Evolutionary conservation across 2,797 vertebrate genomes (phyloP).

Genomic region (Typhlichthys eigenmanni): DNA sequence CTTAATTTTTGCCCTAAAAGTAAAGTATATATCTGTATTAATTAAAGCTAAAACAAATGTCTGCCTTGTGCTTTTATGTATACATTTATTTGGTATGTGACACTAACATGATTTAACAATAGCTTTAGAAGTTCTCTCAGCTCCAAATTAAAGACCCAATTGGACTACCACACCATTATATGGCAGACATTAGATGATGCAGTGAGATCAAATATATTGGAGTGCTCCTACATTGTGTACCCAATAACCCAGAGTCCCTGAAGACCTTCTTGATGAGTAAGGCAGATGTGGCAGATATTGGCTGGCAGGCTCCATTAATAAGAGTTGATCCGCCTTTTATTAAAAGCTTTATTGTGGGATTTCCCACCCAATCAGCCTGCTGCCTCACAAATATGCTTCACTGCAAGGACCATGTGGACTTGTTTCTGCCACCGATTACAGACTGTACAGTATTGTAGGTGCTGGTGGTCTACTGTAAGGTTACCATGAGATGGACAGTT

Average conservation of each 20-base stretch:
- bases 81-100: too few relatives aligned
- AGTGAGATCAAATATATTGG: conserved; percentile 39
- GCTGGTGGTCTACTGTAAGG: conserved; percentile 27
- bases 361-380: conserved; percentile 39
- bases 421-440: conserved; percentile 62
- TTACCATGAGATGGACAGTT: conserved; percentile 25
- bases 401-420: conserved; percentile 42
- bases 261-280: conserved; percentile 34
- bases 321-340: conserved; percentile 60
- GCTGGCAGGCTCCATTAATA: conserved; percentile 53
- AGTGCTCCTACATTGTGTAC: conserved; percentile 38
- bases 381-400: conserved; percentile 48
- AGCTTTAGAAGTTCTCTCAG: conserved; percentile 29
- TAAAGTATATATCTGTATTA: too few relatives aligned
- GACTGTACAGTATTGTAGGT: conserved; percentile 21
- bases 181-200: conserved; percentile 7
- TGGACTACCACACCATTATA: conserved; percentile 2
- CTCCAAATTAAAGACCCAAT: conserved; percentile 15
- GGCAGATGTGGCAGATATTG: conserved; percentile 32
- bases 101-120: conserved; percentile 8
- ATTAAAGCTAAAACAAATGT: too few relatives aligned
- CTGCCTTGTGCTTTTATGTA: too few relatives aligned
- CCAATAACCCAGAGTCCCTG: conserved; percentile 46
- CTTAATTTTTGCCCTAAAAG: too few relatives aligned
- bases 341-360: conserved; percentile 52